These are phyloP conservation scores for Xerus rutilus DNA, from an alignment of 2,797 vertebrate genomes.

Conservation along the genomic window DNA sequence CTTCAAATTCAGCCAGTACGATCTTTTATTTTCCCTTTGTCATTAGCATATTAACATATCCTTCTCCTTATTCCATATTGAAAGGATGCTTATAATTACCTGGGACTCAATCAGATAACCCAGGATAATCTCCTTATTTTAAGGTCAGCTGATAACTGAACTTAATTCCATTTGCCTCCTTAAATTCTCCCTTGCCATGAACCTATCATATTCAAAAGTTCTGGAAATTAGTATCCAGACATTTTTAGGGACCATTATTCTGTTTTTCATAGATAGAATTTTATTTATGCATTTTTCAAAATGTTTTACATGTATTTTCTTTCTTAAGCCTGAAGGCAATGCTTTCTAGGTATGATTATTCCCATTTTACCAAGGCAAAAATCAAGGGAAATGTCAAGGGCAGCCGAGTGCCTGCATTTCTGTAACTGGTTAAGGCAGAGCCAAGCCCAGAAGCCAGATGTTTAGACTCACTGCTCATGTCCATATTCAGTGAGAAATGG, in stretches of 20 bases:
- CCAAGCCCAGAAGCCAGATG: neutral
- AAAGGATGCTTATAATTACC: neutral
- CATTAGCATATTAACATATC: neutral
- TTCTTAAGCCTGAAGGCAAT: neutral
- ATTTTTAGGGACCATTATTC: neutral
- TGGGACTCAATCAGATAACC: neutral
- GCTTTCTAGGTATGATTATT: neutral
- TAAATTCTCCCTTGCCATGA: neutral
- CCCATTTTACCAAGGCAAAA: neutral
- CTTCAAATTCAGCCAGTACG: neutral
- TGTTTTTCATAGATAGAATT: neutral
- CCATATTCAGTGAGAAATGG: neutral
- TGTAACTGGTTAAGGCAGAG: neutral
- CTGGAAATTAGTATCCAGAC: neutral
- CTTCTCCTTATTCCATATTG: neutral
- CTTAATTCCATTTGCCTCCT: neutral
- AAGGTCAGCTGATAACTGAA: neutral
- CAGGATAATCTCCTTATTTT: constrained; percentile 15
- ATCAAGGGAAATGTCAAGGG: neutral
- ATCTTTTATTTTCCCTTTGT: neutral
- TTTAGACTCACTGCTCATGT: neutral
- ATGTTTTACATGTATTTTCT: neutral
- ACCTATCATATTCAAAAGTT: neutral
- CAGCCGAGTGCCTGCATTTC: neutral
- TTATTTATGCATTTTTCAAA: constrained; percentile 34